These are phyloP conservation scores for Porites lutea DNA, from an alignment of 64 coral and sea anemone species.

Conservation along the genomic window DNA sequence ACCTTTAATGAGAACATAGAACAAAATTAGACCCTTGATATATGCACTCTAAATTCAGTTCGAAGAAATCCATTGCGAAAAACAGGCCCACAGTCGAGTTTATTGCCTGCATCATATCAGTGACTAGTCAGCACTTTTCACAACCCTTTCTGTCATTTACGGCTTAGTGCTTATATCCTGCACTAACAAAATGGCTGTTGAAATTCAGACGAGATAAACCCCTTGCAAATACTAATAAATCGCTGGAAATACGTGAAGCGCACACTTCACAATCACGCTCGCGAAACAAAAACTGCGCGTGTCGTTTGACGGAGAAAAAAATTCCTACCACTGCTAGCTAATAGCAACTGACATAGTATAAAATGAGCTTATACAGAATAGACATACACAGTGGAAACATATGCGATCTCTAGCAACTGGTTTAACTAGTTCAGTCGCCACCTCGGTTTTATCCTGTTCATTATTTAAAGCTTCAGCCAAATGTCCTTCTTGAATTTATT, in stretches of 20 bases:
- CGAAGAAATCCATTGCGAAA: no score
- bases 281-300: background rate
- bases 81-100: no score
- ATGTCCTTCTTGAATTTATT: constrained; percentile 22
- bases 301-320: background rate
- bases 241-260: background rate
- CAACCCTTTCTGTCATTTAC: no score
- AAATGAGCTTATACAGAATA: background rate
- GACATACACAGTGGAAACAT: constrained; percentile 9
- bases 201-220: background rate
- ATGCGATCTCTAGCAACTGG: constrained; percentile 52
- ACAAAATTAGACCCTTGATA: no score
- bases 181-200: background rate
- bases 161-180: background rate
- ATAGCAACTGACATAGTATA: background rate
- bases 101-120: no score
- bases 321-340: background rate
- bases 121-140: no score
- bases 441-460: background rate
- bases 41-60: no score
- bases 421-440: background rate
- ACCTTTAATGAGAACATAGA: no score
- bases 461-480: background rate
- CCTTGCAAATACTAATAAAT: background rate
- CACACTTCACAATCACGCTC: background rate